Evolutionary conservation across 92 coral and sea anemone species (phyloP).

Genomic region (Siderastrea siderea): DNA sequence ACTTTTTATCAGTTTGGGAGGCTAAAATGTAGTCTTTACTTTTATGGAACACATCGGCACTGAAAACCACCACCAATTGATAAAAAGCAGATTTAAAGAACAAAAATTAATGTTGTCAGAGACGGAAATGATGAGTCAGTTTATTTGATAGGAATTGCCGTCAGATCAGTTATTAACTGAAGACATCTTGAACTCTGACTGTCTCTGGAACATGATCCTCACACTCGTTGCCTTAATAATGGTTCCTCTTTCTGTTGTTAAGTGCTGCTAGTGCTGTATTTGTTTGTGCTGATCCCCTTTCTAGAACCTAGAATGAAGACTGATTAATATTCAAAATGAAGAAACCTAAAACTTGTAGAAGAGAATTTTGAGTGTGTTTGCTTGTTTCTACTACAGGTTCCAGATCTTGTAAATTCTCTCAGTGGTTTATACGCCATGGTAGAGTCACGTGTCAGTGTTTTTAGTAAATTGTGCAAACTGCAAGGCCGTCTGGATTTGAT

Average conservation of each 20-base stretch:
- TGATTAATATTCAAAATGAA: neutral
- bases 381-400: slow-evolving; percentile 58
- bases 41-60: too few relatives aligned
- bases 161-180: slow-evolving; percentile 81
- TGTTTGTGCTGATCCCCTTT: too few relatives aligned
- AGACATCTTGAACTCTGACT: slow-evolving; percentile 45
- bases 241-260: too few relatives aligned
- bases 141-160: slow-evolving; percentile 93
- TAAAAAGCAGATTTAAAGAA: too few relatives aligned
- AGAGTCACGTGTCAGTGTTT: slow-evolving; percentile 94
- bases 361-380: neutral
- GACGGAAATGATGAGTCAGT: slow-evolving; percentile 73
- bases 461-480: slow-evolving; percentile 87
- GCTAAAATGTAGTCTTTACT: too few relatives aligned
- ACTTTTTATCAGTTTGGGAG: too few relatives aligned
- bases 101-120: neutral
- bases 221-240: too few relatives aligned
- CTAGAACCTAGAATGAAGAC: neutral
- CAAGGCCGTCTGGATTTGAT: slow-evolving; percentile 97
- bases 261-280: too few relatives aligned
- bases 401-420: slow-evolving; percentile 86
- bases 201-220: neutral
- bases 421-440: slow-evolving; percentile 93
- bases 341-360: neutral
- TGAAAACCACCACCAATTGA: too few relatives aligned